These are phyloP conservation scores for Desmophyllum pertusum DNA, from an alignment of 92 coral and sea anemone genomes.

Conservation along the genomic window DNA sequence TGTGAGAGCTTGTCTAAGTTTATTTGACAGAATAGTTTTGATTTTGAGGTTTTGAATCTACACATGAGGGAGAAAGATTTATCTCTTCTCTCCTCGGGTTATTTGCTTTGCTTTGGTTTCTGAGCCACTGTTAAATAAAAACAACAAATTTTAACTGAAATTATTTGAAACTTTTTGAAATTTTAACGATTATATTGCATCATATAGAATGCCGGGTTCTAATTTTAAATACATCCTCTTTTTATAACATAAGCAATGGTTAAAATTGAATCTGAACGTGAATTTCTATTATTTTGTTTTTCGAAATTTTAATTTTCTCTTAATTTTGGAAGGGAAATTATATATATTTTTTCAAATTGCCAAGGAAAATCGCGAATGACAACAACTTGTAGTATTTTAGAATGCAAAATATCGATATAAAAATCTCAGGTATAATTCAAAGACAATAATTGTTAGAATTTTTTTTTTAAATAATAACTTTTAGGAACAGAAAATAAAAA, in stretches of 20 bases:
- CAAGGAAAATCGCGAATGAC: neutral
- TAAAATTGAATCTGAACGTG: neutral
- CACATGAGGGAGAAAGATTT: neutral
- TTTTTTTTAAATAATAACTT: neutral
- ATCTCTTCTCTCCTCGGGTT: neutral
- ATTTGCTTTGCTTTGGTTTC: slow-evolving; percentile 10
- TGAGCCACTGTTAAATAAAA: neutral
- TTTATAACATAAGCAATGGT: too few relatives aligned
- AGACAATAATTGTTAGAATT: neutral
- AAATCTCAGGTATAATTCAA: neutral
- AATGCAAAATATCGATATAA: neutral
- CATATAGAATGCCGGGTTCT: neutral
- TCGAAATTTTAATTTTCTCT: neutral
- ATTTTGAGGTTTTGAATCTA: neutral
- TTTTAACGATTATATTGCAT: neutral
- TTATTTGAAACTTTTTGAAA: neutral
- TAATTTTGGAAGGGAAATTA: neutral
- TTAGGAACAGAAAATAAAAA: neutral
- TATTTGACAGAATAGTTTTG: neutral
- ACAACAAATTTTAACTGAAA: slow-evolving; percentile 16
- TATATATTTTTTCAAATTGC: neutral
- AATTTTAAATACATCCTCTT: neutral
- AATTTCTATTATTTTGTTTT: neutral
- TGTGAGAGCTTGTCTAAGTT: neutral
- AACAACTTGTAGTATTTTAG: neutral